Conservation (phyloP, 2,797 vertebrate genomes). For the Anguilla obscura region DNA sequence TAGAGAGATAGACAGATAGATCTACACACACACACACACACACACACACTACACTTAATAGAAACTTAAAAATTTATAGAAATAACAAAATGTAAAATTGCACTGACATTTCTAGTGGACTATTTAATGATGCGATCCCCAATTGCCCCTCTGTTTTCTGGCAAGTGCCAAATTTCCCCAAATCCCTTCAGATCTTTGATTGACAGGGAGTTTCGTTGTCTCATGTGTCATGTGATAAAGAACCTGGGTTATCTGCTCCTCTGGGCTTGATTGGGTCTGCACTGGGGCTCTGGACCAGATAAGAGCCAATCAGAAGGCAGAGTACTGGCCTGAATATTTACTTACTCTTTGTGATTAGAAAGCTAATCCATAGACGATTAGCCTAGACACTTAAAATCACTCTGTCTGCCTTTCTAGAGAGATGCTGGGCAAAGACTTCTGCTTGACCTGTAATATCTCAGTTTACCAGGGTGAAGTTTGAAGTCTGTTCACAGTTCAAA, state of each 20-base stretch:
- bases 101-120: neutral
- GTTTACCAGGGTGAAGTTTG: constrained; percentile 51
- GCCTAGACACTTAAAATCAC: constrained; percentile 70
- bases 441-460: constrained; percentile 70
- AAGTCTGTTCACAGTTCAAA: constrained; percentile 5
- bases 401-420: constrained; percentile 46
- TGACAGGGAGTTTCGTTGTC: constrained; percentile 24
- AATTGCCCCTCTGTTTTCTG: neutral
- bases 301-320: constrained; percentile 66
- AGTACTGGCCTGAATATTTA: constrained; percentile 61
- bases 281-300: constrained; percentile 50
- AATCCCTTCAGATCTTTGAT: constrained; percentile 9
- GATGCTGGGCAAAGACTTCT: constrained; percentile 51
- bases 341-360: constrained; percentile 68
- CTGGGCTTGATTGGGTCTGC: constrained; percentile 41
- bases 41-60: neutral
- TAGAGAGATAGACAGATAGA: neutral
- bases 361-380: constrained; percentile 72
- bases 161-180: neutral
- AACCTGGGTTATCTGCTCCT: constrained; percentile 46
- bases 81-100: neutral
- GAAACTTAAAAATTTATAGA: neutral
- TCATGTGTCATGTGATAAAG: constrained; percentile 34
- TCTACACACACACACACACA: neutral
- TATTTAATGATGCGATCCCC: neutral